Percentiles rank a stretch among this genome's conserved stretches.
These are phyloP conservation scores for Amblyteles armatorius DNA, from an alignment of 2,888 invertebrate genomes.

Conservation along the genomic window DNA sequence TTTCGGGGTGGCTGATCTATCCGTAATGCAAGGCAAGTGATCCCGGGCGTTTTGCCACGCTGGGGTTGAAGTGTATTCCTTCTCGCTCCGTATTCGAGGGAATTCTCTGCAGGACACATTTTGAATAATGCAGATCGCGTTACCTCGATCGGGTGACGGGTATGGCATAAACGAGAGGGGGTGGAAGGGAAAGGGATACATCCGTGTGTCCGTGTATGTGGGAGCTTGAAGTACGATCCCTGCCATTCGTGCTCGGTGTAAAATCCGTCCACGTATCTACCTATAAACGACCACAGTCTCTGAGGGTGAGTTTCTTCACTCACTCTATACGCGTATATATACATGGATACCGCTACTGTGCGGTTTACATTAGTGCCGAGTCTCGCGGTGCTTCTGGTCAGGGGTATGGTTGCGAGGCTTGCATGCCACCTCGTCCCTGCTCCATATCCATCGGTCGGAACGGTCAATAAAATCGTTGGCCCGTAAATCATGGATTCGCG, in stretches of 20 bases:
- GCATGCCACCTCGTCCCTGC: neutral
- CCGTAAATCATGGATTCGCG: constrained; percentile 53
- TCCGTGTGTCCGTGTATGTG: neutral
- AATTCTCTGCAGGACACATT: constrained; percentile 30
- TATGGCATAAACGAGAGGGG: constrained; percentile 1
- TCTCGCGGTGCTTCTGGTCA: constrained; percentile 37
- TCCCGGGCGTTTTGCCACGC: constrained; percentile 54
- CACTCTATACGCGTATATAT: neutral
- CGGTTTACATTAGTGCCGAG: constrained; percentile 33
- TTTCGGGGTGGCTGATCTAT: constrained; percentile 51
- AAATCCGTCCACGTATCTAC: constrained; percentile 40
- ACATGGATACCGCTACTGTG: constrained; percentile 12
- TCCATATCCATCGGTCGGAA: constrained; percentile 28
- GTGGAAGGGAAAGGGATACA: constrained; percentile 27
- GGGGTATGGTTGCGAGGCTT: constrained; percentile 26
- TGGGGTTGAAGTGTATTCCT: neutral
- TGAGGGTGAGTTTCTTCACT: constrained; percentile 11
- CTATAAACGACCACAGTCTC: constrained; percentile 26
- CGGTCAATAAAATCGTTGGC: constrained; percentile 59
- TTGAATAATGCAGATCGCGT: constrained; percentile 65
- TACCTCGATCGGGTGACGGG: constrained; percentile 54
- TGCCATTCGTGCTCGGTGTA: constrained; percentile 31
- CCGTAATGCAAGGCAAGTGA: constrained; percentile 59
- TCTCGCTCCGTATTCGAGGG: neutral
- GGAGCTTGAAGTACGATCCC: neutral